Conservation (phyloP, 1,140 invertebrate species). For the Oryctes rhinoceros region DNA sequence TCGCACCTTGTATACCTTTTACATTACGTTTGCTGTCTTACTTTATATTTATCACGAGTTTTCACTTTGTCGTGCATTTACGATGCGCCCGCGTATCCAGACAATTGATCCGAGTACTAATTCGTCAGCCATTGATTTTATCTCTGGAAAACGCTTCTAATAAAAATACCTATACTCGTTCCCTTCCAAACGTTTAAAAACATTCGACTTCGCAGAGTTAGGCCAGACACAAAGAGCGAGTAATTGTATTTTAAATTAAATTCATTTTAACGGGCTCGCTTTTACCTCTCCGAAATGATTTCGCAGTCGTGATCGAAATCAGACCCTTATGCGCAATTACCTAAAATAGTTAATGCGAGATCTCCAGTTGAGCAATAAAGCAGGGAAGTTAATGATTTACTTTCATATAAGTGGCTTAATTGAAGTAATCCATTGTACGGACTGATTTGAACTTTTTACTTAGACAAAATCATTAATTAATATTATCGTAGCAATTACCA, state of each 20-base stretch:
- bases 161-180: slow-evolving; percentile 23
- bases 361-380: neutral
- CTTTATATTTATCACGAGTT: neutral
- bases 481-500: too few species aligned
- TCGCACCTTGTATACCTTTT: neutral
- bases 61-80: slow-evolving; percentile 6
- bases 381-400: too few species aligned
- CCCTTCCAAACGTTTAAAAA: neutral
- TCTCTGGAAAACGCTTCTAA: neutral
- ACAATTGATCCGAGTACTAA: slow-evolving; percentile 13
- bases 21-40: neutral
- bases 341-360: neutral
- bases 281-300: neutral
- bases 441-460: too few species aligned
- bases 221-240: slow-evolving; percentile 11
- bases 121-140: slow-evolving; percentile 17
- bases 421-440: too few species aligned
- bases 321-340: slow-evolving; percentile 1
- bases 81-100: neutral
- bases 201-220: neutral
- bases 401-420: too few species aligned
- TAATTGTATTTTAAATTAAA: slow-evolving; percentile 34
- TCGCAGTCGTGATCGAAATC: neutral
- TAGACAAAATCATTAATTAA: too few species aligned
- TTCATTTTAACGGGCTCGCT: slow-evolving; percentile 11